These are phyloP conservation scores for Liposcelis brunnea DNA, from an alignment of 2,888 invertebrate species.

Conservation along the genomic window DNA sequence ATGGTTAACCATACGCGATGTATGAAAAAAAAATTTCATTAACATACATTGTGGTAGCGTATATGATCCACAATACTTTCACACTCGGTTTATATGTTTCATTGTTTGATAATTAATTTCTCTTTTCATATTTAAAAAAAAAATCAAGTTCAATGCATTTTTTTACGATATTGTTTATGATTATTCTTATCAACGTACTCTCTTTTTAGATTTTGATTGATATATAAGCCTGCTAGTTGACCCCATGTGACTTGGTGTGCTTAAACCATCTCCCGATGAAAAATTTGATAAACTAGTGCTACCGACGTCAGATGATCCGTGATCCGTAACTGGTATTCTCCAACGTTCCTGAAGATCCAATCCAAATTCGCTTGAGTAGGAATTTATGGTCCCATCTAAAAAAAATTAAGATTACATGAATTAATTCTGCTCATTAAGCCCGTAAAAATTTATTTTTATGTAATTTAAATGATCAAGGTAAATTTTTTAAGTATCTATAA, in stretches of 20 bases:
- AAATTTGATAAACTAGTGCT: slow-evolving; percentile 2
- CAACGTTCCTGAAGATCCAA: too few species aligned
- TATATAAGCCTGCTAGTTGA: slow-evolving; percentile 20
- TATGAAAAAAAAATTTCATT: background rate
- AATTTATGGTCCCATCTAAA: too few species aligned
- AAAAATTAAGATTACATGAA: too few species aligned
- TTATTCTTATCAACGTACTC: slow-evolving; percentile 7
- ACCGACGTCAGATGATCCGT: background rate
- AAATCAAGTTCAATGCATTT: background rate
- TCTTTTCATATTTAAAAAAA: background rate
- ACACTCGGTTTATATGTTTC: slow-evolving; percentile 1
- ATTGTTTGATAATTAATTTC: background rate
- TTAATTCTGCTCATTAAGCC: too few species aligned
- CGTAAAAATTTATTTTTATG: too few species aligned
- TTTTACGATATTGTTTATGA: background rate
- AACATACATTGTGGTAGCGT: background rate
- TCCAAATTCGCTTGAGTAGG: too few species aligned
- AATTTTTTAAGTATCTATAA: too few species aligned
- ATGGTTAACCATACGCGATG: too few species aligned
- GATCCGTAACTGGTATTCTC: too few species aligned
- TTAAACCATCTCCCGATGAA: slow-evolving; percentile 6
- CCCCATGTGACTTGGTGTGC: slow-evolving; percentile 19
- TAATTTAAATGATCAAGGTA: too few species aligned
- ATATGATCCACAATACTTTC: background rate
- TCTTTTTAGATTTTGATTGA: slow-evolving; percentile 14